Percentiles rank a stretch among this genome's conserved stretches.
phyloP scores from a whole-genome alignment of 1,140 invertebrate genomes.

The Babylonia areolata region DNA sequence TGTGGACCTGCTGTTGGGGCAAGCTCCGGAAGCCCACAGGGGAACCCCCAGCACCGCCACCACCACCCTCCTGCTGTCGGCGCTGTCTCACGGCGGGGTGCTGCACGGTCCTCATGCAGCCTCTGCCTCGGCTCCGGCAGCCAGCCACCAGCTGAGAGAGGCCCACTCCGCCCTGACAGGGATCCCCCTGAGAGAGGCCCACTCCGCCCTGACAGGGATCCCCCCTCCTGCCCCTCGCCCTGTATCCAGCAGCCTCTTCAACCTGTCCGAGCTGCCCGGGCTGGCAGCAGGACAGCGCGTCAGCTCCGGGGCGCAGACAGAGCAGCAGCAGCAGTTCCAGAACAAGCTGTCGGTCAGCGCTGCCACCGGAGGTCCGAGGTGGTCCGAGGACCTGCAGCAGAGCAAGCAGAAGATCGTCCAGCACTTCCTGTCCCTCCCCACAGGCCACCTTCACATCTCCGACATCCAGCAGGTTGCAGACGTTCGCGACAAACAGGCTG shows the following conservation, averaged over 20 bases:
- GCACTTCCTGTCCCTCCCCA: constrained; percentile 1
- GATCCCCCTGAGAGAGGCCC: background rate
- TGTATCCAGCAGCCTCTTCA: constrained; percentile 17
- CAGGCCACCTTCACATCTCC: background rate
- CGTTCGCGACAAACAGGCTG: background rate
- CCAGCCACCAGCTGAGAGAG: too few relatives aligned
- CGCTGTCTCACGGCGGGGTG: background rate
- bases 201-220: background rate
- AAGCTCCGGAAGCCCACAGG: constrained; percentile 24
- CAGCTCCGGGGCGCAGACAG: background rate
- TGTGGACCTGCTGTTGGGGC: background rate
- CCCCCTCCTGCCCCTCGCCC: background rate
- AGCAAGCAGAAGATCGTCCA: constrained; percentile 11
- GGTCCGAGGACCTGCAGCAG: background rate
- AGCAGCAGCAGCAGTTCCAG: background rate
- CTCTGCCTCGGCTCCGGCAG: background rate
- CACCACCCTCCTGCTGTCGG: background rate
- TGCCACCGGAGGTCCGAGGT: background rate
- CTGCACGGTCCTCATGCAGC: too few relatives aligned
- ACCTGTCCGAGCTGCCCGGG: background rate
- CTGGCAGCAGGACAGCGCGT: background rate
- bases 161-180: background rate
- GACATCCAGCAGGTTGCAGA: background rate
- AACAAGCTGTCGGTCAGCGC: background rate
- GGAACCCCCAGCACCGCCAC: constrained; percentile 10